Evolutionary conservation across 2,888 invertebrate genomes (phyloP).

Genomic region (Xanthostigma xanthostigma): DNA sequence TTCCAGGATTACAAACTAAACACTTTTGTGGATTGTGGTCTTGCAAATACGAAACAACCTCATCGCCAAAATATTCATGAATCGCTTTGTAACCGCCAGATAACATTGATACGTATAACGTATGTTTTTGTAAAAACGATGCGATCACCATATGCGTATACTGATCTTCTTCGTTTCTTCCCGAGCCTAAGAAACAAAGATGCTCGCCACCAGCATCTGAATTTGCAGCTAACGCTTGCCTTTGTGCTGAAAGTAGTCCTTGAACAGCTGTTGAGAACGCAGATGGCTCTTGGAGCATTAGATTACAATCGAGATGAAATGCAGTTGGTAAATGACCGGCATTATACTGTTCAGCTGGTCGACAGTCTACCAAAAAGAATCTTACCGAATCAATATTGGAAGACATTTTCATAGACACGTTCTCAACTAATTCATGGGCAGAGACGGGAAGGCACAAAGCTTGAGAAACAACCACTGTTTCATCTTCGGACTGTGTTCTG

Average conservation of each 20-base stretch:
- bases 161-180: slow-evolving; percentile 83
- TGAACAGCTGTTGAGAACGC: slow-evolving; percentile 91
- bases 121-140: slow-evolving; percentile 86
- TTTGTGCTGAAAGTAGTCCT: slow-evolving; percentile 78
- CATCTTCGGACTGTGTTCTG: slow-evolving; percentile 34
- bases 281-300: slow-evolving; percentile 92
- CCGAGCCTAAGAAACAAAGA: slow-evolving; percentile 86
- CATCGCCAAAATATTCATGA: slow-evolving; percentile 69
- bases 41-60: slow-evolving; percentile 64
- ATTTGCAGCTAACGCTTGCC: slow-evolving; percentile 71
- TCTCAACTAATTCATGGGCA: slow-evolving; percentile 80
- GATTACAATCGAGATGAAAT: slow-evolving; percentile 92
- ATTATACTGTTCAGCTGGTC: slow-evolving; percentile 94
- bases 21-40: slow-evolving; percentile 60
- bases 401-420: slow-evolving; percentile 48
- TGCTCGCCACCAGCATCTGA: slow-evolving; percentile 79
- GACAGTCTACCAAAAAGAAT: slow-evolving; percentile 93
- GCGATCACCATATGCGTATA: slow-evolving; percentile 98
- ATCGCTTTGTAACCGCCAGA: slow-evolving; percentile 81
- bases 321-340: slow-evolving; percentile 93
- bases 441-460: slow-evolving; percentile 93
- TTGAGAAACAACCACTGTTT: slow-evolving; percentile 53
- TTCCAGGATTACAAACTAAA: slow-evolving; percentile 57
- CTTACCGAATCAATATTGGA: slow-evolving; percentile 45
- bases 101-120: slow-evolving; percentile 81